phyloP scores from a whole-genome alignment of 2,888 invertebrate species.

The Cephus pygmeus region DNA sequence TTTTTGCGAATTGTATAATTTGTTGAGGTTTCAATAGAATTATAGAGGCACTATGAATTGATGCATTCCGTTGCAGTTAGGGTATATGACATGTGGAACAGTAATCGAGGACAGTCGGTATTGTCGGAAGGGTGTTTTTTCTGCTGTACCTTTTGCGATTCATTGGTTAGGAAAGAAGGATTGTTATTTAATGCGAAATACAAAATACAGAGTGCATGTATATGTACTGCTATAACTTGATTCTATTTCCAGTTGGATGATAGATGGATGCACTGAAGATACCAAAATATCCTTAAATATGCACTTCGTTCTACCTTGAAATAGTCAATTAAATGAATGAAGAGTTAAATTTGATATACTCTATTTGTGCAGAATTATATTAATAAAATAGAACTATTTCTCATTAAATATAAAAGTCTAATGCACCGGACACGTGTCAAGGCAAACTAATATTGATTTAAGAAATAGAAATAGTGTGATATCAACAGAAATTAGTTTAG shows the following conservation, averaged over 20 bases:
- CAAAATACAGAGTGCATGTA: not conserved
- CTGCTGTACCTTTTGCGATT: not conserved
- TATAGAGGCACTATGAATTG: not conserved
- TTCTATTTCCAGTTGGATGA: conserved; percentile 40
- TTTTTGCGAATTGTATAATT: not conserved
- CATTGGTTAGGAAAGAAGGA: not conserved
- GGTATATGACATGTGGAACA: not conserved
- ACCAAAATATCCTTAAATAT: conserved; percentile 24
- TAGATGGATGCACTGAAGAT: conserved; percentile 35
- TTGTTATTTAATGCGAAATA: not conserved
- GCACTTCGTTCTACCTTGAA: conserved; percentile 23
- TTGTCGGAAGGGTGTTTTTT: not conserved
- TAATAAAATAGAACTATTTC: not conserved
- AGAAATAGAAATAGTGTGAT: not conserved
- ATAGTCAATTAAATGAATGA: conserved; percentile 25
- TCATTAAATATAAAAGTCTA: not conserved
- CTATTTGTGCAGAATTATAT: not conserved
- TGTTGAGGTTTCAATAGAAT: not conserved
- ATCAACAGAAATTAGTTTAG: not conserved
- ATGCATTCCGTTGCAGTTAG: not conserved
- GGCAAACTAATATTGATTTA: not conserved
- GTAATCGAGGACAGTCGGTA: not conserved
- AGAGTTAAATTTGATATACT: conserved; percentile 29
- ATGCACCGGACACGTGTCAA: not conserved
- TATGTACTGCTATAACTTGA: not conserved